These are phyloP conservation scores for Oscheius sp. DNA, from an alignment of 1,140 invertebrate genomes.

Conservation along the genomic window DNA sequence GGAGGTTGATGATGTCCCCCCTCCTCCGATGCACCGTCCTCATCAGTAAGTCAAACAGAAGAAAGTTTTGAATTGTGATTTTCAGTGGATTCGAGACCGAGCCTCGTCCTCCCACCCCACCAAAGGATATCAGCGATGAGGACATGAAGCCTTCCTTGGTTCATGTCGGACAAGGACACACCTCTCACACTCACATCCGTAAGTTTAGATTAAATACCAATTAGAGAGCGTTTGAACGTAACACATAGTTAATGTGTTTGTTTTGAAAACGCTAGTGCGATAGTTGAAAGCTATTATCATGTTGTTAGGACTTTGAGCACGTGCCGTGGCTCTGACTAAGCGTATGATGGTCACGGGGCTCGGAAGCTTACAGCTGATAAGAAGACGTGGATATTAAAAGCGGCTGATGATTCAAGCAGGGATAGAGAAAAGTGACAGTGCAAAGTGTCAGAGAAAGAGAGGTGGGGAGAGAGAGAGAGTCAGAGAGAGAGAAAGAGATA, in stretches of 20 bases:
- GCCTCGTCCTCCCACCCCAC: constrained; percentile 44
- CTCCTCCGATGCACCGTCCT: neutral
- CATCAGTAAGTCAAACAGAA: neutral
- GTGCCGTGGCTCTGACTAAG: too few relatives aligned
- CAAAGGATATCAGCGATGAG: constrained; percentile 44
- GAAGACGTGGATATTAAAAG: too few relatives aligned
- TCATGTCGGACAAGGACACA: constrained; percentile 34
- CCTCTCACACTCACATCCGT: constrained; percentile 26
- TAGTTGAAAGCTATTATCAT: too few relatives aligned
- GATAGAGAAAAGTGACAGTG: too few relatives aligned
- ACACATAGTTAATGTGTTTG: neutral
- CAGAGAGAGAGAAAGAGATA: too few relatives aligned
- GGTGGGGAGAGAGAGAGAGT: too few relatives aligned
- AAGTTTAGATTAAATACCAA: neutral
- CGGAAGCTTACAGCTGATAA: too few relatives aligned
- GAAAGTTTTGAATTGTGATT: neutral
- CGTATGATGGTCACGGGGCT: too few relatives aligned
- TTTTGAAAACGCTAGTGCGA: too few relatives aligned
- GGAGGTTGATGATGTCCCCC: constrained; percentile 5
- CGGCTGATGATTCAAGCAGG: too few relatives aligned
- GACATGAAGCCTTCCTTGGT: constrained; percentile 39
- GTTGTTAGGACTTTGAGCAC: too few relatives aligned
- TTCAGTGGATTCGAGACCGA: constrained; percentile 34
- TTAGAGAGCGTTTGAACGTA: neutral
- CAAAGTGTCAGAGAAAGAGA: too few relatives aligned